Evolutionary conservation across 1,140 invertebrate species (phyloP).

Genomic region (Drosophila pectinifera): DNA sequence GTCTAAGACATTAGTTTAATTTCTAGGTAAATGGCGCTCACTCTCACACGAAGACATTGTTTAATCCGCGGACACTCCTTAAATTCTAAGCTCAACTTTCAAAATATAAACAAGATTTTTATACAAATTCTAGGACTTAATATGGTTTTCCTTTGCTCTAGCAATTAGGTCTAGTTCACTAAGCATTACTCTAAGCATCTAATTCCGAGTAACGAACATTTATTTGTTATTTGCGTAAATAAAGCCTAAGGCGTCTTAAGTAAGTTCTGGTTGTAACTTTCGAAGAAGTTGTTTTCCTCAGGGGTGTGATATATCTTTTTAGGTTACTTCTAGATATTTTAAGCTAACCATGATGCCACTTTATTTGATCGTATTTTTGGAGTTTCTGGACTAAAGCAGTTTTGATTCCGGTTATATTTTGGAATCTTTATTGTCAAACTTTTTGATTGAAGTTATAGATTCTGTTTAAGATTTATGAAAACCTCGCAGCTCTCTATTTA

Average conservation of each 20-base stretch:
- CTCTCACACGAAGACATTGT: constrained; percentile 19
- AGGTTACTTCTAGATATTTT: neutral
- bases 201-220: constrained; percentile 45
- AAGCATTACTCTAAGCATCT: constrained; percentile 63
- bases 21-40: constrained; percentile 53
- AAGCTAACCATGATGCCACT: too few relatives aligned
- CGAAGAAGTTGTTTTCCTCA: neutral
- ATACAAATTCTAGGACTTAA: constrained; percentile 51
- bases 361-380: too few relatives aligned
- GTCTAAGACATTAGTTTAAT: constrained; percentile 64
- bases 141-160: constrained; percentile 36
- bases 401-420: neutral
- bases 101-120: constrained; percentile 40
- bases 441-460: neutral
- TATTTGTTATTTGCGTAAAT: constrained; percentile 64
- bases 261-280: constrained; percentile 27
- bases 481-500: neutral
- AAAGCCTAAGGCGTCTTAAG: constrained; percentile 71
- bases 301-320: neutral
- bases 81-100: constrained; percentile 34
- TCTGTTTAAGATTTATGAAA: neutral
- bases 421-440: neutral
- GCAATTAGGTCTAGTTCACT: constrained; percentile 43
- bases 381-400: too few relatives aligned
- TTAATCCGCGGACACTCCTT: constrained; percentile 40